A percentile compares a stretch with the other conserved stretches of the same genome.
Evolutionary conservation across 1,140 invertebrate species (phyloP).

Genomic region (Microplitis mediator): DNA sequence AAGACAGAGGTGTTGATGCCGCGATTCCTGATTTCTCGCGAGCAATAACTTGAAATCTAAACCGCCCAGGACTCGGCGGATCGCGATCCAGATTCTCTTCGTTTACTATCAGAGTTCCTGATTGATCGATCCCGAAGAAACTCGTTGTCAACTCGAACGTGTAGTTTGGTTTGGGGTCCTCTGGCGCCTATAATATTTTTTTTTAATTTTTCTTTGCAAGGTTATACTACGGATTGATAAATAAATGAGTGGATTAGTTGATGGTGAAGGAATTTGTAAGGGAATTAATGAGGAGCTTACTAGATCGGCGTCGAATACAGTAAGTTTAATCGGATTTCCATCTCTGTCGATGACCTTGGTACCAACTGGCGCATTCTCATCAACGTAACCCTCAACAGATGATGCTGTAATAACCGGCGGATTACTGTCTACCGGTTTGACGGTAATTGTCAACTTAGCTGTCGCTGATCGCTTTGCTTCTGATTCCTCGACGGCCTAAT

Average conservation of each 20-base stretch:
- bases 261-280: too few relatives aligned
- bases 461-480: slow-evolving; percentile 78
- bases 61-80: slow-evolving; percentile 82
- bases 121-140: slow-evolving; percentile 79
- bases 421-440: slow-evolving; percentile 83
- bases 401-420: slow-evolving; percentile 79
- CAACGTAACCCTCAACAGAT: slow-evolving; percentile 76
- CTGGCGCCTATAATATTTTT: slow-evolving; percentile 60
- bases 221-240: neutral
- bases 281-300: slow-evolving; percentile 60
- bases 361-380: slow-evolving; percentile 84
- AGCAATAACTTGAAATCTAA: slow-evolving; percentile 83
- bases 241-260: too few relatives aligned
- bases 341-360: slow-evolving; percentile 76
- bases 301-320: slow-evolving; percentile 82
- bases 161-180: slow-evolving; percentile 77
- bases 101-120: slow-evolving; percentile 77
- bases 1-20: slow-evolving; percentile 78
- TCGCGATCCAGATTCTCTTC: slow-evolving; percentile 86
- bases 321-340: slow-evolving; percentile 72
- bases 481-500: slow-evolving; percentile 80
- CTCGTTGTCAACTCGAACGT: slow-evolving; percentile 83
- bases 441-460: slow-evolving; percentile 79
- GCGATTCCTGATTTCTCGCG: slow-evolving; percentile 77
- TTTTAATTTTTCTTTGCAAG: neutral